Evolutionary conservation across 1,140 invertebrate species (phyloP).

Genomic region (Drosophila cardini): DNA sequence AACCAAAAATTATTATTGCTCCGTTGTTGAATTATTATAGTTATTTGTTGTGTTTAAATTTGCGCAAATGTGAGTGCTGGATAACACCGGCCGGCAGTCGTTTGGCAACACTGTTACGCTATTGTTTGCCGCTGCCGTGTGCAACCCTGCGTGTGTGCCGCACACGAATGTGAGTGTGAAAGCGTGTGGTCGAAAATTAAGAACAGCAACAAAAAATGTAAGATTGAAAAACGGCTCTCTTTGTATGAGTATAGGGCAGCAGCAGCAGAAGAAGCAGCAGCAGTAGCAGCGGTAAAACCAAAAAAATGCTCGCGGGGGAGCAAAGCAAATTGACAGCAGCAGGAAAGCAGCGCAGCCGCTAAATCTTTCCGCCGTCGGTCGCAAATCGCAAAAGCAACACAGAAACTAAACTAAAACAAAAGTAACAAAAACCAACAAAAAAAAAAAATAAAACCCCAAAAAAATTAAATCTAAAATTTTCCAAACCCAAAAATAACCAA

Average conservation of each 20-base stretch:
- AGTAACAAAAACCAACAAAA: conserved; percentile 11
- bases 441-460: conserved; percentile 31
- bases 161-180: conserved; percentile 58
- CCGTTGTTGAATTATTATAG: neutral
- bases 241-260: conserved; percentile 31
- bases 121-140: conserved; percentile 20
- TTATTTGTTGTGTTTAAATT: conserved; percentile 34
- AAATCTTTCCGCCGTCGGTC: conserved; percentile 68
- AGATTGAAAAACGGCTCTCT: conserved; percentile 51
- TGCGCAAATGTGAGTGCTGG: conserved; percentile 49
- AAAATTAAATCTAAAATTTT: conserved; percentile 39
- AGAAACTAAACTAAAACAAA: conserved; percentile 35
- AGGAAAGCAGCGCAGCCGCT: conserved; percentile 73
- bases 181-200: conserved; percentile 61
- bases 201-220: conserved; percentile 56
- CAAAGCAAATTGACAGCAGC: conserved; percentile 57
- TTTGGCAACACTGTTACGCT: conserved; percentile 59
- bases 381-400: conserved; percentile 62
- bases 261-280: conserved; percentile 32
- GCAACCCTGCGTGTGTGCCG: conserved; percentile 53
- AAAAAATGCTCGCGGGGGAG: conserved; percentile 66
- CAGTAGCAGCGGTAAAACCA: conserved; percentile 47
- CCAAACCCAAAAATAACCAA: conserved; percentile 54
- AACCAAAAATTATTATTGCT: conserved; percentile 8
- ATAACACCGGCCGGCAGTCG: conserved; percentile 52